A percentile compares a stretch with the other conserved stretches of the same genome.
Conservation (phyloP, 2,797 vertebrate species). For the Chloroceryle inda region DNA sequence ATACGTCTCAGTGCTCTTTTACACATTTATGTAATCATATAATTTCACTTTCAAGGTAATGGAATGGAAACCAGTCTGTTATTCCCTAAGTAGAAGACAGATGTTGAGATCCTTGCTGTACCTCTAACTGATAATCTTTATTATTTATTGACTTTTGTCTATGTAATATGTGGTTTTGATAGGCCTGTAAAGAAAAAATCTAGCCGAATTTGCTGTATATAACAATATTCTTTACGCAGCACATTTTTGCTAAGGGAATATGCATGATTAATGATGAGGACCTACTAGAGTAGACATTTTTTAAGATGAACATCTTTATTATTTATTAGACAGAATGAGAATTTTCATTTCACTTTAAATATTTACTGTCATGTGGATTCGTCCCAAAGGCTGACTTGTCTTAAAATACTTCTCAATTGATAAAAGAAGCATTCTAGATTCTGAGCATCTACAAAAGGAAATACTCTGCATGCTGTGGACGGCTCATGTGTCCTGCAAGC, state of each 20-base stretch:
- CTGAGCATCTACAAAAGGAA: conserved; percentile 26
- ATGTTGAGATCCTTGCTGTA: conserved; percentile 28
- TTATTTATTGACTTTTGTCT: conserved; percentile 68
- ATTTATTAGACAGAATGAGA: conserved; percentile 55
- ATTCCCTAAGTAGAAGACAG: conserved; percentile 37
- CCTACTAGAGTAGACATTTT: conserved; percentile 46
- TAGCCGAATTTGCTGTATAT: conserved; percentile 54
- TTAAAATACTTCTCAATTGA: not conserved
- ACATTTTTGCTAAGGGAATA: conserved; percentile 61
- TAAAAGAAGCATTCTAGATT: conserved; percentile 15
- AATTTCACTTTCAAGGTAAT: conserved; percentile 33
- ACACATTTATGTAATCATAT: not conserved
- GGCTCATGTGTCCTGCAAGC: not conserved
- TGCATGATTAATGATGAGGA: conserved; percentile 59
- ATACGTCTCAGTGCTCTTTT: conserved; percentile 22
- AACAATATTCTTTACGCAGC: conserved; percentile 34
- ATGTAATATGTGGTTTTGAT: conserved; percentile 41
- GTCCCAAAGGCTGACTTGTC: conserved; percentile 17
- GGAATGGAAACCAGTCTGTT: conserved; percentile 22
- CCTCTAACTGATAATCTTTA: conserved; percentile 34
- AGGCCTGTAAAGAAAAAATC: conserved; percentile 54
- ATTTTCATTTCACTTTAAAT: conserved; percentile 46
- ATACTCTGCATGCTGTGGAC: not conserved
- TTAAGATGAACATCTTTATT: conserved; percentile 39
- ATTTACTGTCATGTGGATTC: not conserved